These are phyloP conservation scores for Enteromius trimaculatus DNA, from an alignment of 2,797 vertebrate genomes.

Conservation along the genomic window DNA sequence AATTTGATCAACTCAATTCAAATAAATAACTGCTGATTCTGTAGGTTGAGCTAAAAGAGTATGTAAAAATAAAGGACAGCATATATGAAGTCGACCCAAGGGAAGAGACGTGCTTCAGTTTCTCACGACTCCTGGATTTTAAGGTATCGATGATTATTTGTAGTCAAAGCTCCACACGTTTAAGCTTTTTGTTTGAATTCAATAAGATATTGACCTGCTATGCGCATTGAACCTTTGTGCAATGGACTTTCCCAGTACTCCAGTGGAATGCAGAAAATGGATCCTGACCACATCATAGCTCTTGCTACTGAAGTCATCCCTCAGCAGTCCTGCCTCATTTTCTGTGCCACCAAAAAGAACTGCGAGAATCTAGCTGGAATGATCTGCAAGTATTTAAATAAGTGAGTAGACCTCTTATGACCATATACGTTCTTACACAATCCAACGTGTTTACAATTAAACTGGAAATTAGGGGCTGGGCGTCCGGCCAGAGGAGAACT, in stretches of 20 bases:
- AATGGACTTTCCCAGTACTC: conserved; percentile 82
- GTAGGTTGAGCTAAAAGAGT: conserved; percentile 94
- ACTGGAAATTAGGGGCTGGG: no score
- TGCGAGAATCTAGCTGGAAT: conserved; percentile 94
- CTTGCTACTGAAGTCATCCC: conserved; percentile 95
- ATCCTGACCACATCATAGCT: conserved; percentile 92
- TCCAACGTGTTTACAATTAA: no score
- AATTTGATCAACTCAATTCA: not conserved
- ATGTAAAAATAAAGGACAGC: conserved; percentile 86
- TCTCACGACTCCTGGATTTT: conserved; percentile 84
- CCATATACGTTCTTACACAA: no score
- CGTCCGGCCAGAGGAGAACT: no score
- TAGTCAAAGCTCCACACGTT: not conserved
- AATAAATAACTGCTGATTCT: not conserved
- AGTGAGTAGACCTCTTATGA: conserved; percentile 82
- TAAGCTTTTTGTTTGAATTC: not conserved
- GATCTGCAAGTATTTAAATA: conserved; percentile 92
- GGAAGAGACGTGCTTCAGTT: conserved; percentile 82
- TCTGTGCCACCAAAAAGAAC: conserved; percentile 97
- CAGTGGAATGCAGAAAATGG: conserved; percentile 84
- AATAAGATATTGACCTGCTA: not conserved
- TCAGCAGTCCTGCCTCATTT: conserved; percentile 89
- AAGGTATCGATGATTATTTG: conserved; percentile 76
- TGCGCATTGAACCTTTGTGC: conserved; percentile 1
- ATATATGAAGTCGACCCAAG: conserved; percentile 87